Evolutionary conservation across 23 tunicate genomes (phyloP).

Genomic region (Trididemnum nubilum): DNA sequence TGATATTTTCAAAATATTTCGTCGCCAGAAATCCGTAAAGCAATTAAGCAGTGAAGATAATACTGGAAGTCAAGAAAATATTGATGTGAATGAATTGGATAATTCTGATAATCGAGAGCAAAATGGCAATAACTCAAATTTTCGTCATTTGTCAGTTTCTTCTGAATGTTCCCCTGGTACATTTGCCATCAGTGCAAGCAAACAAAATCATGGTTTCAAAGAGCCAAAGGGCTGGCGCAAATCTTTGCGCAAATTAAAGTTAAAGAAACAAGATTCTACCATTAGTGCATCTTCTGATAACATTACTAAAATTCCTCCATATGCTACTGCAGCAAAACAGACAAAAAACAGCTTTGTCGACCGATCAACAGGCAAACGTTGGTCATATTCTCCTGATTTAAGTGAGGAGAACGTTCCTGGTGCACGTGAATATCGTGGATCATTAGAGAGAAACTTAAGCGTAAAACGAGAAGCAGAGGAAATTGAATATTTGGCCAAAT

Average conservation of each 20-base stretch:
- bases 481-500: neutral
- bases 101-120: too few relatives aligned
- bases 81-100: neutral
- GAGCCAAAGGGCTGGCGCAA: constrained; percentile 71
- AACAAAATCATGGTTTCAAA: constrained; percentile 27
- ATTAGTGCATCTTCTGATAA: constrained; percentile 57
- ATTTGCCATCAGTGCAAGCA: neutral
- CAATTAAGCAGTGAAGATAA: neutral
- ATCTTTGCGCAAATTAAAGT: constrained; percentile 55
- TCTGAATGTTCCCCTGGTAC: neutral
- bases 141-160: neutral
- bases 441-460: constrained; percentile 48
- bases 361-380: constrained; percentile 42
- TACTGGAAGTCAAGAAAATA: neutral
- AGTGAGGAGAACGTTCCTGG: constrained; percentile 68
- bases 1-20: constrained; percentile 40
- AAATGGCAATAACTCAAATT: too few relatives aligned
- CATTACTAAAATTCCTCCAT: constrained; percentile 17
- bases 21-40: constrained; percentile 39
- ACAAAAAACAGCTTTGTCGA: too few relatives aligned
- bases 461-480: constrained; percentile 53
- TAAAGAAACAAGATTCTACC: constrained; percentile 39
- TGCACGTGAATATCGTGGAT: constrained; percentile 47
- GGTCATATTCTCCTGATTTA: constrained; percentile 77
- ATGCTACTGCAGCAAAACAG: neutral